phyloP scores from a whole-genome alignment of 2,113 vertebrate species.

The Limanda limanda region DNA sequence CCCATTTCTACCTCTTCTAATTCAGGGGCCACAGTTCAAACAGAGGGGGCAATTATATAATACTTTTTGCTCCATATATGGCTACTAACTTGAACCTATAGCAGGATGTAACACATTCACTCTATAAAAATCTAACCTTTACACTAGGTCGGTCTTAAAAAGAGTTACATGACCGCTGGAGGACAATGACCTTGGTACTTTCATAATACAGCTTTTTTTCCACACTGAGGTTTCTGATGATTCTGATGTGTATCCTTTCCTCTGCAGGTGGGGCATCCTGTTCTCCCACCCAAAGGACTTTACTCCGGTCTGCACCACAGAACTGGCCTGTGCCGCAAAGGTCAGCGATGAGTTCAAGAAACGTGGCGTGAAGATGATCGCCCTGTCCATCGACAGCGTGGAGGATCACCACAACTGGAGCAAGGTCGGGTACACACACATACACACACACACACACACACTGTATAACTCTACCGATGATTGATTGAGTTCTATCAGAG shows the following conservation, averaged over 20 bases:
- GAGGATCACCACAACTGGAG: constrained; percentile 92
- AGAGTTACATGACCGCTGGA: too few relatives aligned
- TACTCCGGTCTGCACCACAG: constrained; percentile 96
- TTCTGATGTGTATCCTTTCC: background rate
- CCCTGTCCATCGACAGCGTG: constrained; percentile 93
- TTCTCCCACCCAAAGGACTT: constrained; percentile 97
- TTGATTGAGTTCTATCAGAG: too few relatives aligned
- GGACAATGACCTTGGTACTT: background rate
- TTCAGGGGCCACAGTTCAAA: too few relatives aligned
- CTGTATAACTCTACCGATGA: too few relatives aligned
- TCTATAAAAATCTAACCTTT: background rate
- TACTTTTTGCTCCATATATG: background rate
- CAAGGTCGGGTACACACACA: constrained; percentile 82
- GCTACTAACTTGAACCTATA: background rate
- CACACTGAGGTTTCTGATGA: background rate
- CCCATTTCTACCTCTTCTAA: too few relatives aligned
- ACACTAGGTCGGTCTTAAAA: background rate
- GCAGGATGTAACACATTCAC: background rate
- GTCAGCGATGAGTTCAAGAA: constrained; percentile 89
- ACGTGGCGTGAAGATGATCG: constrained; percentile 93
- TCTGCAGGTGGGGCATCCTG: constrained; percentile 92
- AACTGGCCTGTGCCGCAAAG: constrained; percentile 89
- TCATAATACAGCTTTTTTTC: background rate
- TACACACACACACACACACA: background rate
- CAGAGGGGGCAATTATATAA: background rate